Evolutionary conservation across 2,113 vertebrate genomes (phyloP).

Genomic region (Puma concolor): DNA sequence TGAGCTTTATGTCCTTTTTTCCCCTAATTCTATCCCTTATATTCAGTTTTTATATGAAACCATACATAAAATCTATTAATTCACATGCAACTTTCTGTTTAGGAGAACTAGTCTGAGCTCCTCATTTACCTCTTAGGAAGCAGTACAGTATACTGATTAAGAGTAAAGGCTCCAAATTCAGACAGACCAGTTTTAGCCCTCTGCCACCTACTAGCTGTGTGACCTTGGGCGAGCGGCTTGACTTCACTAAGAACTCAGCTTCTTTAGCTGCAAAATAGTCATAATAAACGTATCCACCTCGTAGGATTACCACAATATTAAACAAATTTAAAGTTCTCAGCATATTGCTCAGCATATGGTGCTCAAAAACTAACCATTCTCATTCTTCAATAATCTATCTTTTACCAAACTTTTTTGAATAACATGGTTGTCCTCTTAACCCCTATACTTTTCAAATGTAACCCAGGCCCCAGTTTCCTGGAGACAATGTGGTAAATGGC

Average conservation of each 20-base stretch:
- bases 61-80: background rate
- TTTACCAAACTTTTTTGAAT: constrained; percentile 41
- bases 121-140: constrained; percentile 28
- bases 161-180: constrained; percentile 23
- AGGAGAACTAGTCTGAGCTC: constrained; percentile 24
- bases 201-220: background rate
- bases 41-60: constrained; percentile 41
- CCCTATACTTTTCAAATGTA: background rate
- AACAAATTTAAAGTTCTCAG: constrained; percentile 20
- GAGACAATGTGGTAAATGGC: background rate
- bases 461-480: background rate
- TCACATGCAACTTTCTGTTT: constrained; percentile 24
- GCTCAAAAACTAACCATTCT: constrained; percentile 11
- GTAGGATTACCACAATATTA: constrained; percentile 20
- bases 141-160: background rate
- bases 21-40: background rate
- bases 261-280: background rate
- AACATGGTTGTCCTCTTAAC: constrained; percentile 25
- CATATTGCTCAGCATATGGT: background rate
- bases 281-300: background rate
- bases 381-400: constrained; percentile 24
- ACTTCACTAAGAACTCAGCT: background rate
- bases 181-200: background rate
- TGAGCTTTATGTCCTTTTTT: background rate
- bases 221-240: background rate